These are phyloP conservation scores for Himalopsyche anomala DNA, from an alignment of 2,888 invertebrate genomes.

Conservation along the genomic window DNA sequence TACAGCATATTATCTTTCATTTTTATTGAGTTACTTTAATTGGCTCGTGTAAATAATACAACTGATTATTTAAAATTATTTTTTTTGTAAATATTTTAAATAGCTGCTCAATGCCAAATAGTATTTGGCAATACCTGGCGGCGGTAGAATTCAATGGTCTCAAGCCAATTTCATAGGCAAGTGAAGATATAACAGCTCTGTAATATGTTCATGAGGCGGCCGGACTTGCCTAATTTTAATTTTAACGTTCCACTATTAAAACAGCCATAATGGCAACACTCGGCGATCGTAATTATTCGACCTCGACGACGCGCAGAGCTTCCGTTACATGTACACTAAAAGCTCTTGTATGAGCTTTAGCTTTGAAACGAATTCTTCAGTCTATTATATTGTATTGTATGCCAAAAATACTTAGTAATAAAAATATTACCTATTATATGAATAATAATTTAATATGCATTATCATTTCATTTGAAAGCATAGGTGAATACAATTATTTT, in stretches of 20 bases:
- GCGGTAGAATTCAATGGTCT: conserved; percentile 56
- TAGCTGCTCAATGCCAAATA: not conserved
- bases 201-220: conserved; percentile 52
- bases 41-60: too few species aligned
- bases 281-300: conserved; percentile 48
- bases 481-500: too few species aligned
- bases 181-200: conserved; percentile 60
- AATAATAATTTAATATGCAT: too few species aligned
- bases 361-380: not conserved
- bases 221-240: conserved; percentile 63
- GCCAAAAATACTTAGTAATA: too few species aligned
- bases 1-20: too few species aligned
- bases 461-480: too few species aligned
- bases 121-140: conserved; percentile 48
- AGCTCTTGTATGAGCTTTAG: not conserved
- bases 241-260: conserved; percentile 61
- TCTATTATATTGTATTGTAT: too few species aligned
- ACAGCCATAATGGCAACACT: conserved; percentile 56
- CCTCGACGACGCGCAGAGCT: conserved; percentile 51
- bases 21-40: too few species aligned
- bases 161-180: conserved; percentile 63
- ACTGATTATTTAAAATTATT: too few species aligned
- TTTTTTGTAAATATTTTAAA: too few species aligned
- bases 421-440: too few species aligned
- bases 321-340: conserved; percentile 43